Evolutionary conservation across 2,797 vertebrate species (phyloP).

Genomic region (Anisognathus igniventris): DNA sequence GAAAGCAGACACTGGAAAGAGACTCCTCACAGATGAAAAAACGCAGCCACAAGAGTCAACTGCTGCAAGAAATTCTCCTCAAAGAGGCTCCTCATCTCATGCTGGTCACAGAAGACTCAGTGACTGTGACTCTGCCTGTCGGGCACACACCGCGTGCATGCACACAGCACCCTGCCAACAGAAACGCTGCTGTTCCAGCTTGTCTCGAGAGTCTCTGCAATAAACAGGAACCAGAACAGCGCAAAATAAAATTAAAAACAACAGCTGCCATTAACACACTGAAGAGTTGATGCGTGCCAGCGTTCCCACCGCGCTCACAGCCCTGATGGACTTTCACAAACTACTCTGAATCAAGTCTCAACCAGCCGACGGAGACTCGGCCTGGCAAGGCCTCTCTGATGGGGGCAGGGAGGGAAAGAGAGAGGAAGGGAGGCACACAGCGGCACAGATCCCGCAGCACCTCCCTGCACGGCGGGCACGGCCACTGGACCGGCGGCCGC

Average conservation of each 20-base stretch:
- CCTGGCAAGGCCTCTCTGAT: not conserved
- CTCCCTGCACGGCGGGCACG: too few relatives aligned
- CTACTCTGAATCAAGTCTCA: not conserved
- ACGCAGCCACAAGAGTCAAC: not conserved
- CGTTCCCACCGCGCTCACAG: not conserved
- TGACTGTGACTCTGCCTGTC: not conserved
- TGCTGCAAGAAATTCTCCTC: not conserved
- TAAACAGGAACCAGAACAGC: accelerated
- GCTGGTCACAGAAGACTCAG: accelerated
- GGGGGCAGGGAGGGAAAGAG: too few relatives aligned
- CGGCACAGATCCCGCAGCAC: too few relatives aligned
- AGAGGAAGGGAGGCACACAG: too few relatives aligned
- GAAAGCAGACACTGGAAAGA: not conserved
- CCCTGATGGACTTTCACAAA: not conserved
- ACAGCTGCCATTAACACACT: not conserved
- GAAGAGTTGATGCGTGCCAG: not conserved
- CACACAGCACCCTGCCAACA: not conserved
- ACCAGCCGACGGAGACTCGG: not conserved
- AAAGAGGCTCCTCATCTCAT: not conserved
- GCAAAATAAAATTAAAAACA: not conserved
- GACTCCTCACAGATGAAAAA: not conserved
- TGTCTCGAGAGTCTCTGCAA: not conserved
- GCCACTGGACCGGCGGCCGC: accelerated
- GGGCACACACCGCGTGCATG: accelerated
- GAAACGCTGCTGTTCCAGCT: not conserved